Conservation (phyloP, 2,113 vertebrate genomes). For the Melanerpes aurifrons region DNA sequence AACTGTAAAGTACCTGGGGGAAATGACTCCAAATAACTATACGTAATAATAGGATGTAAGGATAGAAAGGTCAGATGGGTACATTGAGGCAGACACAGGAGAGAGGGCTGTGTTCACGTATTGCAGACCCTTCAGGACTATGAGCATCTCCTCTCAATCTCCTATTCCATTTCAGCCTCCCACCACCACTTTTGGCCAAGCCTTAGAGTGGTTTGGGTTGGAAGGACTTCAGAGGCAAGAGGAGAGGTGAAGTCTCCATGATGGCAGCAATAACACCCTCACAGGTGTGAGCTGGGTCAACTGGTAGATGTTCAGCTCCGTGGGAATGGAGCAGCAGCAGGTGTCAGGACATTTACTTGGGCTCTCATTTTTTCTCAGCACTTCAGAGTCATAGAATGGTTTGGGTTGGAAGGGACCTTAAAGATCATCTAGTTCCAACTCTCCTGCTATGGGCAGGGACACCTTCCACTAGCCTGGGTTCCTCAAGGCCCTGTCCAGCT, state of each 20-base stretch:
- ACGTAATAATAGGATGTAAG: neutral
- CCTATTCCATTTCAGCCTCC: no score
- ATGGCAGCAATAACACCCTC: rapidly evolving
- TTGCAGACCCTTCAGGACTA: neutral
- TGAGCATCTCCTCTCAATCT: no score
- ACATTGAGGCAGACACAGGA: neutral
- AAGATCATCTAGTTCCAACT: no score
- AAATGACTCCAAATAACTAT: neutral
- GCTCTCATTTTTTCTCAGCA: neutral
- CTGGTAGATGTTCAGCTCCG: neutral
- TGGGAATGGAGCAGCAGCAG: neutral
- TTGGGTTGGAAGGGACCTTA: no score
- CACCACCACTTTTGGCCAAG: neutral
- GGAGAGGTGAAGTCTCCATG: neutral
- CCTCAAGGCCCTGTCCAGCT: no score
- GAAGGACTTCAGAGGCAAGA: neutral
- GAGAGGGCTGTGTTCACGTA: neutral
- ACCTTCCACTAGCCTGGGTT: no score
- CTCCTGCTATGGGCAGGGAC: no score
- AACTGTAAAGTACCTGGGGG: neutral
- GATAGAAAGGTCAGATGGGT: neutral
- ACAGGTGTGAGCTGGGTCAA: neutral
- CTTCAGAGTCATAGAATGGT: no score
- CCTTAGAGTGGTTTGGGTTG: neutral
- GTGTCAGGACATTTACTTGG: neutral